Evolutionary conservation across 2,113 vertebrate species (phyloP).

Genomic region (Festucalex cinctus): DNA sequence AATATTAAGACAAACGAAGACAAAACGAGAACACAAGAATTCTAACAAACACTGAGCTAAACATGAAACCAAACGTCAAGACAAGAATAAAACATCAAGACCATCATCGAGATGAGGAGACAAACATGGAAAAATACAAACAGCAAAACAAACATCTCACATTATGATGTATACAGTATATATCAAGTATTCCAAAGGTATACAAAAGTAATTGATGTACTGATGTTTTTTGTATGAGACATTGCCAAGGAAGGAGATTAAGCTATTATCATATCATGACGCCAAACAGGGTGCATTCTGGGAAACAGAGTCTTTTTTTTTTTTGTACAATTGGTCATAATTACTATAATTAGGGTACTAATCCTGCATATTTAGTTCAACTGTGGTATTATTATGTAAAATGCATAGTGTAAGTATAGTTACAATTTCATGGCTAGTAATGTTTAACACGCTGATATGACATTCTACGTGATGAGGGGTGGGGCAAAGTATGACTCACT

Average conservation of each 20-base stretch:
- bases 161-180: not conserved
- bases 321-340: not conserved
- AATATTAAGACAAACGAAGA: not conserved
- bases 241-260: constrained; percentile 45
- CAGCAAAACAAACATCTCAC: not conserved
- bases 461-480: not conserved
- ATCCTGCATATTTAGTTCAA: not conserved
- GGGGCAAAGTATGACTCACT: too few species aligned
- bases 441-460: not conserved
- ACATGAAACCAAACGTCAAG: not conserved
- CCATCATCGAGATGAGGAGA: not conserved
- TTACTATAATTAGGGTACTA: not conserved
- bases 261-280: constrained; percentile 30
- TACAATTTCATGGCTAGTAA: not conserved
- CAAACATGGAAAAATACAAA: not conserved
- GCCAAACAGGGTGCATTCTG: constrained; percentile 51
- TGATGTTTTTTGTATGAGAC: constrained; percentile 26
- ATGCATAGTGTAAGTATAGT: not conserved
- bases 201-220: constrained; percentile 22
- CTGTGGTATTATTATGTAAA: not conserved
- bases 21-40: too few species aligned
- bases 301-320: constrained; percentile 23
- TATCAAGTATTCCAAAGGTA: constrained; percentile 18
- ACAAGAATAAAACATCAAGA: not conserved
- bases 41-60: not conserved